Evolutionary conservation across 2,797 vertebrate genomes (phyloP).

Genomic region (Diceros bicornis): DNA sequence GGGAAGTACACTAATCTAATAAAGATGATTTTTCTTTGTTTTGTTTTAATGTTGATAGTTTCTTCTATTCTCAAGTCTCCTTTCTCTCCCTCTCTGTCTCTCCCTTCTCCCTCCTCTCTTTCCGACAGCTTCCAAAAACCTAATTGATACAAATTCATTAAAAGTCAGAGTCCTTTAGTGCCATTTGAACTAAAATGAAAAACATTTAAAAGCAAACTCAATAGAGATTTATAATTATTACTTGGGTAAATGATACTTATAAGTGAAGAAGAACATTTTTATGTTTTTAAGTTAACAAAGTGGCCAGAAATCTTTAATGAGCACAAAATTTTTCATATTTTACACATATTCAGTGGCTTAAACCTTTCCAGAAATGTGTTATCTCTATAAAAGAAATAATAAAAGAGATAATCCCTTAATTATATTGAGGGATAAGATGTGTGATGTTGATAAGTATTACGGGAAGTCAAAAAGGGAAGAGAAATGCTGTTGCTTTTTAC

Average conservation of each 20-base stretch:
- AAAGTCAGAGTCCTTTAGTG: conserved; percentile 66
- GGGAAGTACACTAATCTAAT: not conserved
- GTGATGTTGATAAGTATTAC: conserved; percentile 53
- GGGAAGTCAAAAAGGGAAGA: conserved; percentile 33
- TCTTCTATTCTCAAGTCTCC: conserved; percentile 48
- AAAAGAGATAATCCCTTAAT: conserved; percentile 63
- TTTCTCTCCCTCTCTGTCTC: conserved; percentile 10
- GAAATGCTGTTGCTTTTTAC: conserved; percentile 8
- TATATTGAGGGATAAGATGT: conserved; percentile 63
- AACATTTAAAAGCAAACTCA: conserved; percentile 76
- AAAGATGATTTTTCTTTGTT: conserved; percentile 52
- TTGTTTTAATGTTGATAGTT: conserved; percentile 45
- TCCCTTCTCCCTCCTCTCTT: not conserved
- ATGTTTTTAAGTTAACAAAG: conserved; percentile 78
- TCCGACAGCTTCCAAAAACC: conserved; percentile 50
- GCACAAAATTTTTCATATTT: conserved; percentile 70
- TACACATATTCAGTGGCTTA: conserved; percentile 70
- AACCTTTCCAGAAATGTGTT: conserved; percentile 74
- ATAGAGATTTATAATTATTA: conserved; percentile 78
- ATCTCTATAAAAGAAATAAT: conserved; percentile 65
- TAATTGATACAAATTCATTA: conserved; percentile 70
- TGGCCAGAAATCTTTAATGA: conserved; percentile 67
- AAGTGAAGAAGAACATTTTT: conserved; percentile 72
- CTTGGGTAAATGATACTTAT: conserved; percentile 81
- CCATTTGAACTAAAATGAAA: conserved; percentile 81